phyloP scores from a whole-genome alignment of 2,888 invertebrate genomes.

The Schrankia costaestrigalis region DNA sequence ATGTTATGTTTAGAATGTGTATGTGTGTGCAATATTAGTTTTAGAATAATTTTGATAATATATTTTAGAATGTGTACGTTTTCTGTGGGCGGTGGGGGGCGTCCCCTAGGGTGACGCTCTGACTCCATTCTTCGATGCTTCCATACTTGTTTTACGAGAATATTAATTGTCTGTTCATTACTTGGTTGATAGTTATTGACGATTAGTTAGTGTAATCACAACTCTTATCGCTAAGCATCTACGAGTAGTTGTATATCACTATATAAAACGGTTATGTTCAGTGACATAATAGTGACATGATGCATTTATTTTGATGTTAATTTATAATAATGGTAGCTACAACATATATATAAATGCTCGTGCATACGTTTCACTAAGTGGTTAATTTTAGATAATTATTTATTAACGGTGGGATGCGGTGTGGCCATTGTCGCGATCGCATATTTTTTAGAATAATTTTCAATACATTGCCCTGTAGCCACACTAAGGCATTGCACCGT shows the following conservation, averaged over 20 bases:
- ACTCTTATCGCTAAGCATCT: constrained; percentile 68
- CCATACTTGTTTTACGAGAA: constrained; percentile 63
- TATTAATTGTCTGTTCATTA: constrained; percentile 49
- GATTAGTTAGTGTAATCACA: constrained; percentile 77
- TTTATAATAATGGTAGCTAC: constrained; percentile 78
- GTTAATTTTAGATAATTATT: constrained; percentile 73
- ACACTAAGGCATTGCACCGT: constrained; percentile 36
- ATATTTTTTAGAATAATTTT: constrained; percentile 66
- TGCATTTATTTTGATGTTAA: constrained; percentile 80
- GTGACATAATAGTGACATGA: constrained; percentile 78
- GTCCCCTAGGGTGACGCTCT: constrained; percentile 6
- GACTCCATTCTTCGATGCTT: constrained; percentile 49
- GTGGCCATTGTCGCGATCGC: constrained; percentile 50
- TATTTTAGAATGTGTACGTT: constrained; percentile 58
- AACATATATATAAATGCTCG: constrained; percentile 74
- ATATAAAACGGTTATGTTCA: constrained; percentile 69
- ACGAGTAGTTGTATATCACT: constrained; percentile 69
- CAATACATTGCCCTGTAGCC: constrained; percentile 48
- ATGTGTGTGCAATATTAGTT: constrained; percentile 82
- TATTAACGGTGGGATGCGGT: constrained; percentile 56
- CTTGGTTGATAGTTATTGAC: constrained; percentile 55
- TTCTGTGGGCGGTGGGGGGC: constrained; percentile 28
- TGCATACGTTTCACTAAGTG: constrained; percentile 67
- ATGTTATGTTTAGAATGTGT: constrained; percentile 71
- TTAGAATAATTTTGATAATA: constrained; percentile 63